Evolutionary conservation across 1,140 invertebrate species (phyloP), one percentile per base, ranked within the genome.

Genomic region (Neuroterus valhalla): DNA sequence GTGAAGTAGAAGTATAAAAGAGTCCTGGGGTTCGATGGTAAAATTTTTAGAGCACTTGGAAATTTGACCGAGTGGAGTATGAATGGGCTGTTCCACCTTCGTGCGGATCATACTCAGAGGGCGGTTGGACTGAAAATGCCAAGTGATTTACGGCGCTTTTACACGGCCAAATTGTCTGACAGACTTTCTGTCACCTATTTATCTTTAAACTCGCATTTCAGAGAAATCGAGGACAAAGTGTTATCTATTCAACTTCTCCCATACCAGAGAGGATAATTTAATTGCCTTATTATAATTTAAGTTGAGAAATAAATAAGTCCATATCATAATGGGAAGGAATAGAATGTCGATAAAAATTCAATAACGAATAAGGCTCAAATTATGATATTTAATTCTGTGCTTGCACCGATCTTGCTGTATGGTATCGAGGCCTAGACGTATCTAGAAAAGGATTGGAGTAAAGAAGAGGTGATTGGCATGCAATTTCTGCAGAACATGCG

Each of bases 91-190:
- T 45, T 45, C 2, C 45, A 46, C 45, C 45, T 50, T 50, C 48
- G 17, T 21, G 48, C 12, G 17, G n/a, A 50, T 50, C 48, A 50
- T 19, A 50, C 48, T 11, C 48, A 50, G 48, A 50, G 48, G 48
- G 48, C 48, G 48, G 48, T 50, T 50, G 21, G 48, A 50, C 6
- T 50, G 48, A 50, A 50, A 50, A 50, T 50, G 21, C 48, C 48
- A 50, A 50, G 21, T 50, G 48, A 50, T 50, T 50, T 50, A 50
- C 48, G 48, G n/a, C 48, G 21, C 21, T 50, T 17, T 50, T 50
- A 50, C 48, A 50, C 17, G n/a, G 12, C 48, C 19, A 50, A 50
- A 50, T 50, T 8, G 21, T 50, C 21, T 50, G 21, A 50, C 48
- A 50, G 48, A 50, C 48, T 11, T n/a, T 50, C 17, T 4, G 17